A percentile compares a stretch with the other conserved stretches of the same genome.
Conservation (phyloP, 2,113 vertebrate species). For the Sander vitreus region DNA sequence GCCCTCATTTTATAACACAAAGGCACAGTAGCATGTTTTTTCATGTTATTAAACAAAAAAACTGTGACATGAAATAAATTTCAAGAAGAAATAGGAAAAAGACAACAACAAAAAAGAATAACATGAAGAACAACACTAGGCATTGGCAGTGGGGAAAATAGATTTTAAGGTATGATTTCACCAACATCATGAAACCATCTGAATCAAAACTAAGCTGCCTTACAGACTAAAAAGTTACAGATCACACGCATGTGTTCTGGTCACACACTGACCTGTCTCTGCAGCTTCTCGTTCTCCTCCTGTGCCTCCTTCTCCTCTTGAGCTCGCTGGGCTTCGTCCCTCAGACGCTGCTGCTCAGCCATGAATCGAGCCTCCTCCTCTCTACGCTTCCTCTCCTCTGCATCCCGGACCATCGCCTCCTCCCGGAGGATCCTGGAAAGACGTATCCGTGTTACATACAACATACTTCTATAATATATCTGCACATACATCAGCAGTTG, state of each 20-base stretch:
- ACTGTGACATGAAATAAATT: no score
- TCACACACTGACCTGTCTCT: slow-evolving; percentile 88
- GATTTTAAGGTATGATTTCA: no score
- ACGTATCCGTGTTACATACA: not conserved
- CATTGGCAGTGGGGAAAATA: no score
- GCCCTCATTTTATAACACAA: no score
- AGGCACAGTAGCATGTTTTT: no score
- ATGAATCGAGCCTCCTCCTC: slow-evolving; percentile 86
- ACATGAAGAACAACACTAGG: no score
- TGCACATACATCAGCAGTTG: not conserved
- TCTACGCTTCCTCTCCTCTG: slow-evolving; percentile 86
- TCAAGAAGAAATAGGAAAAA: no score
- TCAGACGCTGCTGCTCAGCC: slow-evolving; percentile 82
- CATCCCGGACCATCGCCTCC: slow-evolving; percentile 86
- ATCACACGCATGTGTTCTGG: not conserved
- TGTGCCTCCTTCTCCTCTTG: slow-evolving; percentile 82
- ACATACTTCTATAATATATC: no score
- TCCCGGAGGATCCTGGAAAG: slow-evolving; percentile 85
- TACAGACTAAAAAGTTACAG: not conserved
- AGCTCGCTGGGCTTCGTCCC: slow-evolving; percentile 78
- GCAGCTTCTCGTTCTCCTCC: slow-evolving; percentile 90
- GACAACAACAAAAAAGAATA: no score
- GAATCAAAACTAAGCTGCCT: not conserved
- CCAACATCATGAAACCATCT: no score
- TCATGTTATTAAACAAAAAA: no score